Percentiles rank a stretch among this genome's conserved stretches.
These are phyloP conservation scores for Drosophila rubida DNA, from an alignment of 2,888 invertebrate species.

Conservation along the genomic window DNA sequence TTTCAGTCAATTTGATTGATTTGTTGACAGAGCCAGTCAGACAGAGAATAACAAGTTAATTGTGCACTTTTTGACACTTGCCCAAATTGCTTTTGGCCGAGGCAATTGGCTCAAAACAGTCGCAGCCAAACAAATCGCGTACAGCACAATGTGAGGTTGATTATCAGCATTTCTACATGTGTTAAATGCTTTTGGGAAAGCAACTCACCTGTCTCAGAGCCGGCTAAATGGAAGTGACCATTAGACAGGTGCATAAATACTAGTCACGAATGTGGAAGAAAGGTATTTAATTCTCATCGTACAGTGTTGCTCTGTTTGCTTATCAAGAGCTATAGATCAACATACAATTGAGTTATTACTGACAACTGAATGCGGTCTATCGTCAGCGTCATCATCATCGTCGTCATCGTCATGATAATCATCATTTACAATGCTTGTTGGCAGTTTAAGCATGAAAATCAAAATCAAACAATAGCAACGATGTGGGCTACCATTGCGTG, in stretches of 20 bases:
- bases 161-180: constrained; percentile 6
- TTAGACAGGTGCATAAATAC: constrained; percentile 36
- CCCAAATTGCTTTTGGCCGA: constrained; percentile 47
- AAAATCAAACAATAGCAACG: constrained; percentile 64
- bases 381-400: constrained; percentile 27
- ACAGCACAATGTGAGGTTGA: neutral
- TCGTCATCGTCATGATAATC: constrained; percentile 19
- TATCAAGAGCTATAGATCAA: constrained; percentile 68
- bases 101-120: constrained; percentile 14
- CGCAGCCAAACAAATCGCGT: constrained; percentile 6
- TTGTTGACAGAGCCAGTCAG: constrained; percentile 61
- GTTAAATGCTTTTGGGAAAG: constrained; percentile 7
- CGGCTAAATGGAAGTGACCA: constrained; percentile 9
- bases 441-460: constrained; percentile 64
- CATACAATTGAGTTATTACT: constrained; percentile 73
- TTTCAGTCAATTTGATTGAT: constrained; percentile 78
- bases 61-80: constrained; percentile 67
- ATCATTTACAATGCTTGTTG: constrained; percentile 40
- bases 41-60: constrained; percentile 59
- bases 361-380: constrained; percentile 70
- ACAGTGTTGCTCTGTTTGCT: constrained; percentile 32
- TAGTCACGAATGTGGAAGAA: constrained; percentile 20
- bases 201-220: constrained; percentile 1
- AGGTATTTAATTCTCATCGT: constrained; percentile 11
- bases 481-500: constrained; percentile 66